Evolutionary conservation across 2,797 vertebrate species (phyloP).

Genomic region (Avahi laniger): DNA sequence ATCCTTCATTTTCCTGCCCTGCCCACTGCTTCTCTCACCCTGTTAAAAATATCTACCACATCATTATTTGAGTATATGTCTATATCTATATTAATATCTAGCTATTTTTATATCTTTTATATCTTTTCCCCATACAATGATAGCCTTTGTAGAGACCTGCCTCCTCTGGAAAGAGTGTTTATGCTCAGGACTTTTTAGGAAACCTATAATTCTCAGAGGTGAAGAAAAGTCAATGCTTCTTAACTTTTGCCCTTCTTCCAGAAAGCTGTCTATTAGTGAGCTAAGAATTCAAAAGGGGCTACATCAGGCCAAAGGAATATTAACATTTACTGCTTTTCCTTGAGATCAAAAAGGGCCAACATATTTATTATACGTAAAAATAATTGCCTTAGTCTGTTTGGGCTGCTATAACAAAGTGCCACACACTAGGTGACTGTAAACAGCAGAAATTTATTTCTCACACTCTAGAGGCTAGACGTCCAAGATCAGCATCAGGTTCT

Average conservation of each 20-base stretch:
- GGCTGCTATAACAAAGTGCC: not conserved
- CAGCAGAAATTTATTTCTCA: not conserved
- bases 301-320: not conserved
- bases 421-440: not conserved
- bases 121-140: not conserved
- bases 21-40: not conserved
- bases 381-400: not conserved
- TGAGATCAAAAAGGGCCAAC: not conserved
- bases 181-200: not conserved
- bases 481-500: not conserved
- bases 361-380: not conserved
- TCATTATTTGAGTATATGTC: not conserved
- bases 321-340: not conserved
- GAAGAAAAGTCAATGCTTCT: not conserved
- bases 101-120: not conserved
- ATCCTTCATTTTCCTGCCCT: not conserved
- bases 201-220: not conserved
- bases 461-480: not conserved
- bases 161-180: not conserved
- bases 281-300: not conserved
- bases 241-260: not conserved
- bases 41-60: not conserved
- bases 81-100: not conserved
- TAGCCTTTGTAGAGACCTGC: not conserved
- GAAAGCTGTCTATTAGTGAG: not conserved